Conservation (phyloP, 2,797 vertebrate species). For the Pachyuromys duprasi region DNA sequence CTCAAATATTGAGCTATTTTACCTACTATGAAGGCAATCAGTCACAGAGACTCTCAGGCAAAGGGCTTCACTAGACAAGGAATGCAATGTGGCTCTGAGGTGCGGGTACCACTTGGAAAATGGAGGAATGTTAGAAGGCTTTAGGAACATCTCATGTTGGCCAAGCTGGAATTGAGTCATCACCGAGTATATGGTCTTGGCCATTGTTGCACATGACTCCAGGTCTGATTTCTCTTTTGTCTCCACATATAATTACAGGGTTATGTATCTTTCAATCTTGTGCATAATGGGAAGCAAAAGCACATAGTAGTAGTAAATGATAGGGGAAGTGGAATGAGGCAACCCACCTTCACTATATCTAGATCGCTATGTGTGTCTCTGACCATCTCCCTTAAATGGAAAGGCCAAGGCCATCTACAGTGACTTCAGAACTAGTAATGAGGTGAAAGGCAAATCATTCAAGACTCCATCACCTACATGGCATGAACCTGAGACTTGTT, state of each 20-base stretch:
- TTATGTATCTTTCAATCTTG: background rate
- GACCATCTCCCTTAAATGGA: background rate
- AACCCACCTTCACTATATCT: background rate
- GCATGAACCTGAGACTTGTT: too few species aligned
- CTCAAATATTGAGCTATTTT: background rate
- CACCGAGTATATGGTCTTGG: background rate
- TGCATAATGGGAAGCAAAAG: background rate
- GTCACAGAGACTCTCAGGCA: background rate
- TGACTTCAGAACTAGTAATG: background rate
- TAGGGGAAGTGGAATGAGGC: background rate
- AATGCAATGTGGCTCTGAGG: background rate
- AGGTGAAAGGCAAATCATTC: background rate
- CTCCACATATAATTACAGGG: background rate
- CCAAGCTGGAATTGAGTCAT: background rate
- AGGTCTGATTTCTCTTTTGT: background rate
- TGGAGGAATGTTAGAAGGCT: background rate
- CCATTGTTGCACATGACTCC: too few species aligned
- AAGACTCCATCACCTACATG: too few species aligned
- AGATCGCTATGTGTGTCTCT: accelerated
- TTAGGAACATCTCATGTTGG: background rate
- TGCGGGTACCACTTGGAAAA: background rate
- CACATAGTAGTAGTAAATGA: background rate
- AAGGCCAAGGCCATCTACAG: background rate
- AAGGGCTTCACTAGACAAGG: background rate
- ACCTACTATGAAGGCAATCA: background rate